phyloP scores from a whole-genome alignment of 2,113 vertebrate species.

The Pelodiscus sinensis region DNA sequence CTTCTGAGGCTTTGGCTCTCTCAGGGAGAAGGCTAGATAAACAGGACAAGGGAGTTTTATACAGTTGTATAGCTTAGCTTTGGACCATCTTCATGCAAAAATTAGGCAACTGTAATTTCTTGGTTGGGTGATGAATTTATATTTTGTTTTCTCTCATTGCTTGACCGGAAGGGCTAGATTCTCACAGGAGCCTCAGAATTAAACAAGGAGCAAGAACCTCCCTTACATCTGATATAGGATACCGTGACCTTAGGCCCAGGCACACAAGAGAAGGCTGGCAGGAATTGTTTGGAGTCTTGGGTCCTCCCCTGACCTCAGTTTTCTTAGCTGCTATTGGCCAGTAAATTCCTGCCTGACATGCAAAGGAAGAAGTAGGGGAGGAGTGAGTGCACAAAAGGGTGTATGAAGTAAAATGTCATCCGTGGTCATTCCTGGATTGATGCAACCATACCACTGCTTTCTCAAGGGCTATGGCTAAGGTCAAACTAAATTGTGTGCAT shows the following conservation, averaged over 20 bases:
- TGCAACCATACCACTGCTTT: background rate
- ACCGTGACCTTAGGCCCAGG: background rate
- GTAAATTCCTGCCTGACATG: background rate
- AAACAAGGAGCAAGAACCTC: background rate
- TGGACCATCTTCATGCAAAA: conserved; percentile 8
- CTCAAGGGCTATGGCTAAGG: background rate
- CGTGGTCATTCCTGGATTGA: background rate
- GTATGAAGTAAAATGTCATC: background rate
- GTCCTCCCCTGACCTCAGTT: background rate
- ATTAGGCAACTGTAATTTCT: background rate
- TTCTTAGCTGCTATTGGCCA: background rate
- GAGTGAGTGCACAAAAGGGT: conserved; percentile 14
- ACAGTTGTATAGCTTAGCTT: background rate
- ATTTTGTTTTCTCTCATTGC: conserved; percentile 5
- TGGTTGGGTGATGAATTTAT: background rate
- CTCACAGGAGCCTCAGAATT: background rate
- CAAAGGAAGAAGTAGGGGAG: background rate
- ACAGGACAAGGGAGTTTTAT: conserved; percentile 7
- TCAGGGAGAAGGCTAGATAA: background rate
- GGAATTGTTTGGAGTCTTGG: conserved; percentile 29
- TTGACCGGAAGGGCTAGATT: background rate
- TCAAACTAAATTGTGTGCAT: background rate
- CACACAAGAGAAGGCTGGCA: background rate
- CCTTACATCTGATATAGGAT: background rate
- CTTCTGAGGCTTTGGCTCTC: background rate